Evolutionary conservation across 2,113 vertebrate species (phyloP), one percentile per base, ranked within the genome.

Genomic region (Sardina pilchardus): DNA sequence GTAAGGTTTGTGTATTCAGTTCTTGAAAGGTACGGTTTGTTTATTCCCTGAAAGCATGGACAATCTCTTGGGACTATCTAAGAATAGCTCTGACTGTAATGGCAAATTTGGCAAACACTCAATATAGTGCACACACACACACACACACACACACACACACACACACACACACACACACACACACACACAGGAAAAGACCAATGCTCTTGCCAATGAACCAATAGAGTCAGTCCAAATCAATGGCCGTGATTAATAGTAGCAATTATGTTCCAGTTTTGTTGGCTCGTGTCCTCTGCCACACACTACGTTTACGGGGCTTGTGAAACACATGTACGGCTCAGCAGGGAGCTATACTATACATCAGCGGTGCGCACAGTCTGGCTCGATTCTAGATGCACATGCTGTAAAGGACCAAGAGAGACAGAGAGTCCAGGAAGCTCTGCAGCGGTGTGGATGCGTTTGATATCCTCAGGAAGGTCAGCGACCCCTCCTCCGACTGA

Each of bases 151-250:
- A 67, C 59, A 67, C n/a, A 67, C 59, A 67, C 59, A 67, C 59
- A 67, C 24, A n/a, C 56, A n/a, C 56, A n/a, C 19, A 63, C 56
- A 63, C 56, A n/a, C 17, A 17, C 12, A 24, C 21, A n/a, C 59
- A 67, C 59, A 71, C 83, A 87, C 45, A 36, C 45, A 78, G 34
- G 26, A 81, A 48, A 82, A 67, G 59, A 71, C 63, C 63, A 71
- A 12, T 78, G 71, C 26, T 14, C 71, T 34, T 16, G 10, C 71
- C 71, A 78, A 78, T 78, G 71, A 36, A 34, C 71, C 71, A 78
- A 78, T 78, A 78, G 71, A 36, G 26, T 30, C 71, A 34, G 59
- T 26, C 81, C 71, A 81, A 42, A 80, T 84, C 50, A 36, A n/a
- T 84, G 44, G 50, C 21, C 48, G 21, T 9, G 30, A 63, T 86